Evolutionary conservation across 2,797 vertebrate genomes (phyloP), one percentile per base, ranked within the genome.

Genomic region (Spinus olivaceus): DNA sequence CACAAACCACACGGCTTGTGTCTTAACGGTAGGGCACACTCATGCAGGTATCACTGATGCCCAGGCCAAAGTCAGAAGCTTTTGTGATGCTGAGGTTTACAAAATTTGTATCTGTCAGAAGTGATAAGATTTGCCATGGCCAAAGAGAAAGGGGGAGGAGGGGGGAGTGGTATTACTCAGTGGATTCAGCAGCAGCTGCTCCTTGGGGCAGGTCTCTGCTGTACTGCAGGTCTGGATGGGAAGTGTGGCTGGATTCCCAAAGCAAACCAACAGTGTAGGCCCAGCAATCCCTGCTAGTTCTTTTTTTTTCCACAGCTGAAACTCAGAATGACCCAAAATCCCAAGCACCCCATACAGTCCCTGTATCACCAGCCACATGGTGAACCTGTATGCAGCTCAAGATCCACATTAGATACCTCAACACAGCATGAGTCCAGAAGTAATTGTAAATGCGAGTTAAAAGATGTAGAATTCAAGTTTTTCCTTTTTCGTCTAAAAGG

Each of bases 1-100:
- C 20, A 9, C 25, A 24, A 37, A 4, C 57, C 35, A 59, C 1
- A 0, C 10, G 10, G 30, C 17, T 1, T 66, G 2, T 24, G 7
- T 32, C 11, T 60, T 61, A 28, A 16, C 30, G 56, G 25, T 30
- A 37, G 47, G 47, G 22, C 9, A 37, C 21, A 6, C 23, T 39
- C 27, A 49, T 80, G 27, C 44, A 44, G 54, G 3, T 37, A 10
- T 59, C 47, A 9, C 24, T 69, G 37, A 61, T 47, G 16, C 9
- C 23, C n/a, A 39, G 57, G 50, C 13, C 23, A 60, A 25, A 35
- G 47, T 17, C 46, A 74, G 44, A 78, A 72, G 24, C n/a, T 74
- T 51, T 33, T 69, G 14, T 6, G 2, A 7, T 63, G 37, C 63
- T 33, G 35, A 72, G 54, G n/a, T 59, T 60, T 57, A 6, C 15